These are phyloP conservation scores for Cirrhinus molitorella DNA, from an alignment of 2,797 vertebrate genomes.

Conservation along the genomic window DNA sequence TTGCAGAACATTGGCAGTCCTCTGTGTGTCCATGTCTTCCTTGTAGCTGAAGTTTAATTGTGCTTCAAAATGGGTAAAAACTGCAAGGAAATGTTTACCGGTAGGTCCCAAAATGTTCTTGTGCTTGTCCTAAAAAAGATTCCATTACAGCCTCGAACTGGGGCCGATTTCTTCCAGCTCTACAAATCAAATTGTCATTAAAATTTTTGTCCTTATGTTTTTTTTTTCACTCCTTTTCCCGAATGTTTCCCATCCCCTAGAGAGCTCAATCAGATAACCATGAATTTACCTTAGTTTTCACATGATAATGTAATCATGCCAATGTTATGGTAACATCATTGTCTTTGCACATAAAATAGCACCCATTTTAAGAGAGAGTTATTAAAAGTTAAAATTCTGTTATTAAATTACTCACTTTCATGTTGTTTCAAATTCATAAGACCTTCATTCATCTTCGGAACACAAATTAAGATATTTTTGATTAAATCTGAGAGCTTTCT, in stretches of 20 bases:
- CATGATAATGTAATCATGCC: background rate
- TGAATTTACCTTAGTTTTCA: conserved; percentile 4
- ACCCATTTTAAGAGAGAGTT: no score
- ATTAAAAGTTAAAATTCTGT: no score
- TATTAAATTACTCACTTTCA: no score
- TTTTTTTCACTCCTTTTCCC: conserved; percentile 47
- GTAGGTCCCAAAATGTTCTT: conserved; percentile 72
- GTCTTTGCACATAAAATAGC: no score
- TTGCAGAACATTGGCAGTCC: conserved; percentile 31
- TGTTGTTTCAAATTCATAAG: no score
- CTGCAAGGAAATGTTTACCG: conserved; percentile 77
- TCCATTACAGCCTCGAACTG: conserved; percentile 85
- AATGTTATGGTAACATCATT: no score
- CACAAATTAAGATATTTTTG: no score
- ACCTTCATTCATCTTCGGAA: no score
- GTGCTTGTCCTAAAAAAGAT: conserved; percentile 85
- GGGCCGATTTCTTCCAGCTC: conserved; percentile 81
- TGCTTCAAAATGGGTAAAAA: conserved; percentile 56
- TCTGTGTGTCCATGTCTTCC: conserved; percentile 59
- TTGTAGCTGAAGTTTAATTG: conserved; percentile 48
- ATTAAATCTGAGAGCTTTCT: no score
- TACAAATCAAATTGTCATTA: conserved; percentile 85
- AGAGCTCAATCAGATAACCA: background rate
- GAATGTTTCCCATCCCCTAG: conserved; percentile 38
- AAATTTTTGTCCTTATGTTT: conserved; percentile 75